phyloP scores from a whole-genome alignment of 1,140 invertebrate species.

The Cylas formicarius region DNA sequence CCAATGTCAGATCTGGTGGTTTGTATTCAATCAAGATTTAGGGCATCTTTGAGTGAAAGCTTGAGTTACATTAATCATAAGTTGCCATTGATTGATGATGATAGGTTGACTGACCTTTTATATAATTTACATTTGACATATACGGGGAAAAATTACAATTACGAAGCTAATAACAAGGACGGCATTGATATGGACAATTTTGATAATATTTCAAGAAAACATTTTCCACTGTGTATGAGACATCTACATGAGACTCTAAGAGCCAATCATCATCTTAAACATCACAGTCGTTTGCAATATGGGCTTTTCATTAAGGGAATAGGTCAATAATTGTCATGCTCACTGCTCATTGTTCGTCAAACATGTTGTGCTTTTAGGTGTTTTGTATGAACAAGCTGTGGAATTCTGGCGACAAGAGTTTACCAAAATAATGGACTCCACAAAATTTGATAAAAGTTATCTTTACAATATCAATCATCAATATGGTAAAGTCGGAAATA shows the following conservation, averaged over 20 bases:
- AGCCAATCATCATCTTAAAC: slow-evolving; percentile 78
- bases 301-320: slow-evolving; percentile 88
- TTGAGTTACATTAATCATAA: slow-evolving; percentile 59
- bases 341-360: neutral
- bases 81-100: slow-evolving; percentile 70
- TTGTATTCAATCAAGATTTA: slow-evolving; percentile 72
- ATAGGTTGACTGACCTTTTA: slow-evolving; percentile 64
- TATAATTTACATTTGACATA: slow-evolving; percentile 73
- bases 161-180: slow-evolving; percentile 35
- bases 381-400: slow-evolving; percentile 35
- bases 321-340: slow-evolving; percentile 9
- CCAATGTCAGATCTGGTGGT: slow-evolving; percentile 76
- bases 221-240: slow-evolving; percentile 93
- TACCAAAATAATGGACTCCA: slow-evolving; percentile 76
- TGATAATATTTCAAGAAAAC: slow-evolving; percentile 67
- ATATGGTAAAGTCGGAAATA: slow-evolving; percentile 93
- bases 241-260: slow-evolving; percentile 73
- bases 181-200: slow-evolving; percentile 46
- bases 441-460: slow-evolving; percentile 92
- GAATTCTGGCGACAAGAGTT: slow-evolving; percentile 90
- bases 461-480: slow-evolving; percentile 87
- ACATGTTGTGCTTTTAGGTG: slow-evolving; percentile 19
- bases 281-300: slow-evolving; percentile 85
- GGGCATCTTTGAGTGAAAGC: slow-evolving; percentile 63
- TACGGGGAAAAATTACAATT: slow-evolving; percentile 64